A percentile compares a stretch with the other conserved stretches of the same genome.
Evolutionary conservation across 2,888 invertebrate species (phyloP).

Genomic region (Venusia cambrica): DNA sequence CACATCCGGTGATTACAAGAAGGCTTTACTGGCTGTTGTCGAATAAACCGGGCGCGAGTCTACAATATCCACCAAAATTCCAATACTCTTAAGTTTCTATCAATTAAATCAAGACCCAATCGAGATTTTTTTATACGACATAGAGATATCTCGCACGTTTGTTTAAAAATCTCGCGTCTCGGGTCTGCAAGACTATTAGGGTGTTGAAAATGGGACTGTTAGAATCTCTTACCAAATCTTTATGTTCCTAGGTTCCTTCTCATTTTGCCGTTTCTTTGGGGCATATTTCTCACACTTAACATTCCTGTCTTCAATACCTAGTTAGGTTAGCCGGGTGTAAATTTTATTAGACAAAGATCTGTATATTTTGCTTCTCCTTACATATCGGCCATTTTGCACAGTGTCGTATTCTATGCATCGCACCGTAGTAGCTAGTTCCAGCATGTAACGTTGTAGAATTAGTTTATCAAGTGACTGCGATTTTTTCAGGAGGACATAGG

Average conservation of each 20-base stretch:
- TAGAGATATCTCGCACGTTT: too few relatives aligned
- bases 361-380: conserved; percentile 71
- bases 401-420: too few relatives aligned
- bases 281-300: conserved; percentile 16
- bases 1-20: conserved; percentile 96
- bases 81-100: conserved; percentile 57
- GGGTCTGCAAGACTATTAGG: too few relatives aligned
- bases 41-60: conserved; percentile 73
- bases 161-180: too few relatives aligned
- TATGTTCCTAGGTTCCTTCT: conserved; percentile 10
- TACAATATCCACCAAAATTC: conserved; percentile 52
- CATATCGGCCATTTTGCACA: conserved; percentile 57
- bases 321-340: conserved; percentile 51
- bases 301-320: conserved; percentile 40
- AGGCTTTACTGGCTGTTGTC: conserved; percentile 92
- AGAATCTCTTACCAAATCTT: conserved; percentile 24
- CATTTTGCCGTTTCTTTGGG: not conserved
- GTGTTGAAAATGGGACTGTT: conserved; percentile 32
- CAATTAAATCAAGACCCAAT: conserved; percentile 72
- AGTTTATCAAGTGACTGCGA: conserved; percentile 62
- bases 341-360: conserved; percentile 70
- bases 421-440: conserved; percentile 70
- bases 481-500: conserved; percentile 86
- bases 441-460: conserved; percentile 50
- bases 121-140: too few relatives aligned